Evolutionary conservation across 2,797 vertebrate species (phyloP), one percentile per base, ranked within the genome.

Genomic region (Balearica regulorum): DNA sequence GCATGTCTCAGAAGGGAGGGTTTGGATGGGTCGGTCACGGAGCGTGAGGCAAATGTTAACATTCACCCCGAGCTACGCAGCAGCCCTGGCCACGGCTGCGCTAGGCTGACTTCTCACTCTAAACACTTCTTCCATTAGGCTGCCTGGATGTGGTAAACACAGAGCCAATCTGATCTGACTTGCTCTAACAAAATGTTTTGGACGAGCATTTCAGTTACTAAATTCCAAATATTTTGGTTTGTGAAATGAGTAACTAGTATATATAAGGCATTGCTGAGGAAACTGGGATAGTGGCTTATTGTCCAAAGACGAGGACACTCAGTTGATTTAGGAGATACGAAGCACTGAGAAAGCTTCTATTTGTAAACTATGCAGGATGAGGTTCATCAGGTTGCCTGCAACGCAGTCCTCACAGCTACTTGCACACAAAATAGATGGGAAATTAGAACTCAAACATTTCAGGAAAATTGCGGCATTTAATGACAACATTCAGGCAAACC

Each of bases 191-290:
- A 84, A 73, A 82, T 31, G 1, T 31, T 90, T 57, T 73, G 58
- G 66, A 68, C 3, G 4, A 88, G 20, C 4, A 0, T 66, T 81
- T 89, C 37, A 69, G 69, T 68, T 69, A 76, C 35, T 78, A 48
- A 89, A 89, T 53, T 87, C 35, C 58, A 90, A 90, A 93, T 82
- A 80, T 68, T 83, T 81, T 93, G 82, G n/a, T 73, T 95, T 93
- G 55, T 29, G 31, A 87, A 84, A 83, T 44, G 54, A 73, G 9
- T 41, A 70, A 72, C 35, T 20, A 31, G 46, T 44, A 16, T 19
- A 64, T 41, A 53, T 60, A 72, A 93, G n/a, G 48, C 60, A 82
- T 39, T 13, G 2, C 33, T 53, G 57, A 92, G 7, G 54, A 72
- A 92, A 64, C 17, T 11, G 14, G 39, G 66, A 69, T 43, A 73